These are phyloP conservation scores for Hyaena hyaena DNA, from an alignment of 2,113 vertebrate genomes.

Conservation along the genomic window DNA sequence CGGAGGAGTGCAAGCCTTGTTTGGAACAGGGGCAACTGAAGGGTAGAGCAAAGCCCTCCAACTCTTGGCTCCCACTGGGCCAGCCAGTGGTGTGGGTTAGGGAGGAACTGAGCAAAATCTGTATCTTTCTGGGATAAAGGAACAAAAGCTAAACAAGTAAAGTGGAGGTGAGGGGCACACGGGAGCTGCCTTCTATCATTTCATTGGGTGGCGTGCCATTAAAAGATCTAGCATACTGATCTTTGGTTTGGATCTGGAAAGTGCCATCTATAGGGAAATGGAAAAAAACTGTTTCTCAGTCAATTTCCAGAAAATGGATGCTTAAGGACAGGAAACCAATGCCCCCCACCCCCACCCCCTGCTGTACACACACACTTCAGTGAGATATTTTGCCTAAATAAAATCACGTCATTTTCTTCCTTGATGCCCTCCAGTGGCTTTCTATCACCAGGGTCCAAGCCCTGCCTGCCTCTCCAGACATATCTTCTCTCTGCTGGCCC, in stretches of 20 bases:
- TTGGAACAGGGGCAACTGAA: not conserved
- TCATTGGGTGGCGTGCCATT: too few relatives aligned
- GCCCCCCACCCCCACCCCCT: not conserved
- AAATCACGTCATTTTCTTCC: not conserved
- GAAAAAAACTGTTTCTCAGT: not conserved
- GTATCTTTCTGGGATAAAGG: not conserved
- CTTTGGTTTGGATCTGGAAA: not conserved
- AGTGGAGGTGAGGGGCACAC: not conserved
- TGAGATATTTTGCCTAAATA: not conserved
- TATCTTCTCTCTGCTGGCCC: not conserved
- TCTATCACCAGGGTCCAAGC: not conserved
- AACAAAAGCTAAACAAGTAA: not conserved
- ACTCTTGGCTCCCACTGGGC: not conserved
- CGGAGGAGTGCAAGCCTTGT: not conserved
- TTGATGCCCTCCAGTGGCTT: not conserved
- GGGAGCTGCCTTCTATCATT: not conserved
- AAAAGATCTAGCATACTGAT: not conserved
- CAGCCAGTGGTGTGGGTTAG: not conserved
- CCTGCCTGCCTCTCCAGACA: not conserved
- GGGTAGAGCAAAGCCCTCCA: not conserved
- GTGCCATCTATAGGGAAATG: not conserved
- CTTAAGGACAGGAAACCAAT: not conserved
- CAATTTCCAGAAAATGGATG: not conserved
- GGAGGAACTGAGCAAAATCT: not conserved
- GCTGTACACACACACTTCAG: not conserved